These are phyloP conservation scores for Tinamus major DNA, from an alignment of 2,797 vertebrate genomes.

Conservation along the genomic window DNA sequence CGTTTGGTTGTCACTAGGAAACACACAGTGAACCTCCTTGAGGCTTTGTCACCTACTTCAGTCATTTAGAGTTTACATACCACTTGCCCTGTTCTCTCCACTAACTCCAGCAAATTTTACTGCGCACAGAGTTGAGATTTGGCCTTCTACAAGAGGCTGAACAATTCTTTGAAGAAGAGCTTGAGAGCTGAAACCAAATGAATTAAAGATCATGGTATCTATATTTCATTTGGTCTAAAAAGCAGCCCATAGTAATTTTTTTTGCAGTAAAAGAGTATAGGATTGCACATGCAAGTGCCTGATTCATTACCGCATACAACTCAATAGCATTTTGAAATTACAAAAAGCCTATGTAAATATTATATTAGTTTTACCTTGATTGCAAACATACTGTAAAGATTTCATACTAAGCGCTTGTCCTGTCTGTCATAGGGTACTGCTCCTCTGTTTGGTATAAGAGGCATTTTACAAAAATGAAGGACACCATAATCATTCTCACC, in stretches of 20 bases:
- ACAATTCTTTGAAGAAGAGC: neutral
- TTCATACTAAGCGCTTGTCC: neutral
- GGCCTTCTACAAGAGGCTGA: neutral
- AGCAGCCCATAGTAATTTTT: neutral
- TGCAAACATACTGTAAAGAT: neutral
- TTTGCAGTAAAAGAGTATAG: neutral
- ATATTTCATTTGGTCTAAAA: neutral
- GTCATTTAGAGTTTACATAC: neutral
- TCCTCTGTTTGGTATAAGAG: neutral
- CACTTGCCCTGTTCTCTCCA: neutral
- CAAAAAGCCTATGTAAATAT: neutral
- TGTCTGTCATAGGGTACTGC: neutral
- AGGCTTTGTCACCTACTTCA: neutral
- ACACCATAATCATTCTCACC: neutral
- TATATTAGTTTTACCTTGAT: neutral
- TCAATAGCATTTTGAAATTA: neutral
- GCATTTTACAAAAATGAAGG: neutral
- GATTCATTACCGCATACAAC: neutral
- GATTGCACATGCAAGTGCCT: neutral
- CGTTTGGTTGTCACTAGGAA: neutral
- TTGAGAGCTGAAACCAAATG: neutral
- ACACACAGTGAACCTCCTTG: neutral
- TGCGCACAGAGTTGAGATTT: neutral
- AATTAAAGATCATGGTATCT: neutral
- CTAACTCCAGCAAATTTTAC: neutral